Evolutionary conservation across 1,140 invertebrate genomes (phyloP).

Genomic region (Zaprionus africanus): DNA sequence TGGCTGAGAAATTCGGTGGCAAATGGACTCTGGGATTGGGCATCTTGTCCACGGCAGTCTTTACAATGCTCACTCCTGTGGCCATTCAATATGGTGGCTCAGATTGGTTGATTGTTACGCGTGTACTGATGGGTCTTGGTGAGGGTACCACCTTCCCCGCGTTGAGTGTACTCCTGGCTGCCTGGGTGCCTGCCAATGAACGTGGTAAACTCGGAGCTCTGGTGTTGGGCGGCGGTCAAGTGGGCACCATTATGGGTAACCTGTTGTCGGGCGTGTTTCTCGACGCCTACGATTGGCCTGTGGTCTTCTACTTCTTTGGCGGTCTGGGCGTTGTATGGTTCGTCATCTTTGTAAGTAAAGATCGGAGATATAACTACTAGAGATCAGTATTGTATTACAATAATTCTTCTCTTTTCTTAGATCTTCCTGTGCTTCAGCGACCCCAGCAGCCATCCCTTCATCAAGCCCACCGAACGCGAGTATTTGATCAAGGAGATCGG

Average conservation of each 20-base stretch:
- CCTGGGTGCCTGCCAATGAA: slow-evolving; percentile 91
- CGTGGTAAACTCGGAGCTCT: slow-evolving; percentile 90
- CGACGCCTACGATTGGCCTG: slow-evolving; percentile 89
- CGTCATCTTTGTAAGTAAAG: slow-evolving; percentile 87
- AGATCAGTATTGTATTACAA: neutral
- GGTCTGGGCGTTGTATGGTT: slow-evolving; percentile 90
- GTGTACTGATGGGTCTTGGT: slow-evolving; percentile 89
- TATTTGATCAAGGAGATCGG: slow-evolving; percentile 89
- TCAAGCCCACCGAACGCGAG: slow-evolving; percentile 90
- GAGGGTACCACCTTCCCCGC: slow-evolving; percentile 92
- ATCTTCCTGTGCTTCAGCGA: slow-evolving; percentile 89
- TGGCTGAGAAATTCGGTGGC: slow-evolving; percentile 91
- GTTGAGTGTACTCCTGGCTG: slow-evolving; percentile 89
- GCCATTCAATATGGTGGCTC: slow-evolving; percentile 87
- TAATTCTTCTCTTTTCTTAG: slow-evolving; percentile 60
- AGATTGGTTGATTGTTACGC: slow-evolving; percentile 87
- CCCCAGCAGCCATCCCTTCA: slow-evolving; percentile 93
- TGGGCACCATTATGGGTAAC: slow-evolving; percentile 91
- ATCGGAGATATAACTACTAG: neutral
- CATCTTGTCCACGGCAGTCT: slow-evolving; percentile 89
- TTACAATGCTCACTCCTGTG: slow-evolving; percentile 89
- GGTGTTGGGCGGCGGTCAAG: slow-evolving; percentile 89
- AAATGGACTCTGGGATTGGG: slow-evolving; percentile 91
- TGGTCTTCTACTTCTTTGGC: slow-evolving; percentile 94
- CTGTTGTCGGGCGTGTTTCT: slow-evolving; percentile 89